Evolutionary conservation across 2,113 vertebrate species (phyloP).

Genomic region (Hydrolagus affinis): DNA sequence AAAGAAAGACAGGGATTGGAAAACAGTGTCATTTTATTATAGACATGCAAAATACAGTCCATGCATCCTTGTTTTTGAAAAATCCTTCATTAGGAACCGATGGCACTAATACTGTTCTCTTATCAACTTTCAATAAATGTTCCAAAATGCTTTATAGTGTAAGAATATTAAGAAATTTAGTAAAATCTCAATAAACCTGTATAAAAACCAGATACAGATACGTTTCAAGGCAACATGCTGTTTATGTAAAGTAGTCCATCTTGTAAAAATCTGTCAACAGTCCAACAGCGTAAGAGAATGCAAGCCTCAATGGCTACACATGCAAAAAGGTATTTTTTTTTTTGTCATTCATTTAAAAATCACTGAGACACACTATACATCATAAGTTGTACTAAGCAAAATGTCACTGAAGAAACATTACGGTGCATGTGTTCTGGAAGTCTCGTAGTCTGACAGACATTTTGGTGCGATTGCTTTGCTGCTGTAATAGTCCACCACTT

Average conservation of each 20-base stretch:
- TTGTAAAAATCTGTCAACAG: conserved; percentile 70
- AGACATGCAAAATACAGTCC: conserved; percentile 90
- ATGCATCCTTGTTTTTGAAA: conserved; percentile 72
- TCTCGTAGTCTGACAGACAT: conserved; percentile 78
- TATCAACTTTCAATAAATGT: conserved; percentile 59
- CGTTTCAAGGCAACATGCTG: conserved; percentile 75
- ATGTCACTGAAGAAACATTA: conserved; percentile 52
- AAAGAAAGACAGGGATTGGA: conserved; percentile 57
- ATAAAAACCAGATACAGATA: conserved; percentile 75
- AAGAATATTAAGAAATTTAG: conserved; percentile 89
- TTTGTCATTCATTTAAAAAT: conserved; percentile 60
- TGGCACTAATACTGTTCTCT: conserved; percentile 62
- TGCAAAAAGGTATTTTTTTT: conserved; percentile 71
- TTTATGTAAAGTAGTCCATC: conserved; percentile 65
- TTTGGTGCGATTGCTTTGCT: conserved; percentile 93
- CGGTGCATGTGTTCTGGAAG: conserved; percentile 82
- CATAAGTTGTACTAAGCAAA: conserved; percentile 51
- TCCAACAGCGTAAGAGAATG: conserved; percentile 59
- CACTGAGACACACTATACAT: conserved; percentile 67
- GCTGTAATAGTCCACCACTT: conserved; percentile 98
- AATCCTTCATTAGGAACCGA: conserved; percentile 59
- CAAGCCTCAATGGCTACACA: conserved; percentile 63
- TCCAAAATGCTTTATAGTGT: conserved; percentile 83
- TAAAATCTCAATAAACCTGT: conserved; percentile 87
- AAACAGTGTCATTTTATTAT: conserved; percentile 64